Evolutionary conservation across 1,140 invertebrate species (phyloP), one percentile per base, ranked within the genome.

Genomic region (Drosophila bocqueti): DNA sequence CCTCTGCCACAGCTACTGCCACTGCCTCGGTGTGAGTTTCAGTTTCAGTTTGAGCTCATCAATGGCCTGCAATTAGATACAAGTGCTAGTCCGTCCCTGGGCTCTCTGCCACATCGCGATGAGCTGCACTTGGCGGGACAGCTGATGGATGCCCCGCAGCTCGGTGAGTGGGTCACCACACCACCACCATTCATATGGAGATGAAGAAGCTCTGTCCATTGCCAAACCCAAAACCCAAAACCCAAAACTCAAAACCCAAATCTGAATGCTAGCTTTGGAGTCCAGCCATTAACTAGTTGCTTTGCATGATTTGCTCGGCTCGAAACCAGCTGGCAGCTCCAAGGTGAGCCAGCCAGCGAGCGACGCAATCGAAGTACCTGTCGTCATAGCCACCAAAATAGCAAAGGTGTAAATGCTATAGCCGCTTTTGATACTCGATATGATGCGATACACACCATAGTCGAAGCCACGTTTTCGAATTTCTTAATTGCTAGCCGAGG

Each of bases 301-400:
- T 82, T 82, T 76, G 74, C 66, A 75, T 76, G 83, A 79, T 83
- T 81, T 78, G 83, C 68, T 63, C 47, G 55, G 81, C 63, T 65
- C 62, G 8, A 60, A 83, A 79, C 83, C 83, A 76, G 83, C 68
- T 67, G 57, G 38, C 54, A 50, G 69, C 47, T 72, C 78, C 85
- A 90, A 90, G 85, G 85, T 90, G 85, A 90, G 72, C 86, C 15
- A 66, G 73, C 79, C 64, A 66, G 34, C 73, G 11, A 29, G 65
- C 82, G 45, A 74, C 77, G 65, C 73, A 77, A 78, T 68, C 75
- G 55, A 79, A 78, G 71, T 79, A 79, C 77, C 77, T 79, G 77
- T 79, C 77, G 77, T 81, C 79, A 82, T 60, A 78, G 67, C 60
- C 46, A 63, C 76, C 58, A 69, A 85, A 81, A 84, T 85, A 84